phyloP scores from a whole-genome alignment of 2,113 vertebrate genomes.

The Oncorhynchus keta region DNA sequence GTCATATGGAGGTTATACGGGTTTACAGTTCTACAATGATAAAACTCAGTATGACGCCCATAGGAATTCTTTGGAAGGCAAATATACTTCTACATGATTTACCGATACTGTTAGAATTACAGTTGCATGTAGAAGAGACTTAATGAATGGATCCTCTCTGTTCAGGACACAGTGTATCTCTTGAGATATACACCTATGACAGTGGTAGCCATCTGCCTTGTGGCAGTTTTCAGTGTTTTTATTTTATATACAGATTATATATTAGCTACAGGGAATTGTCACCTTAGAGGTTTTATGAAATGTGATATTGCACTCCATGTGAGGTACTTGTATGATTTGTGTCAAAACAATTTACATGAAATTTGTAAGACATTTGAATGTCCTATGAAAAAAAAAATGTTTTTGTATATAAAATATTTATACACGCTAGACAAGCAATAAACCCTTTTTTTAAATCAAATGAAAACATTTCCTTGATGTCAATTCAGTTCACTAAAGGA shows the following conservation, averaged over 20 bases:
- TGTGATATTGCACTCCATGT: conserved; percentile 5
- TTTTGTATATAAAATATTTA: conserved; percentile 56
- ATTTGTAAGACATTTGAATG: conserved; percentile 27
- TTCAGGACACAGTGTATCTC: not conserved
- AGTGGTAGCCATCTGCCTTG: not conserved
- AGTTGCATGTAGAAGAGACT: not conserved
- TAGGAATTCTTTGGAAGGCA: not conserved
- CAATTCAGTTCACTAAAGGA: not conserved
- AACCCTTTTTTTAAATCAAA: not conserved
- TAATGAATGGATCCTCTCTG: not conserved
- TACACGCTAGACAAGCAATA: conserved; percentile 19
- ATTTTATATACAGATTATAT: not conserved
- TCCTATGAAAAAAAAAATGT: conserved; percentile 6
- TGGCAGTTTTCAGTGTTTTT: conserved; percentile 15
- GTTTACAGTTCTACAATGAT: not conserved
- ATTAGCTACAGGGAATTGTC: not conserved
- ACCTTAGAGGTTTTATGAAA: not conserved
- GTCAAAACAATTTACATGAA: conserved; percentile 41
- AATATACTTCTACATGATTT: not conserved
- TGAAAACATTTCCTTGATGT: not conserved
- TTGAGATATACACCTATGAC: not conserved
- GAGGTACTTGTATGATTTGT: conserved; percentile 21
- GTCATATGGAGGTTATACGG: conserved; percentile 15
- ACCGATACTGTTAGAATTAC: not conserved
- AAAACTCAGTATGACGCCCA: not conserved